A percentile compares a stretch with the other conserved stretches of the same genome.
Evolutionary conservation across 2,888 invertebrate genomes (phyloP).

Genomic region (Beris chalybata): DNA sequence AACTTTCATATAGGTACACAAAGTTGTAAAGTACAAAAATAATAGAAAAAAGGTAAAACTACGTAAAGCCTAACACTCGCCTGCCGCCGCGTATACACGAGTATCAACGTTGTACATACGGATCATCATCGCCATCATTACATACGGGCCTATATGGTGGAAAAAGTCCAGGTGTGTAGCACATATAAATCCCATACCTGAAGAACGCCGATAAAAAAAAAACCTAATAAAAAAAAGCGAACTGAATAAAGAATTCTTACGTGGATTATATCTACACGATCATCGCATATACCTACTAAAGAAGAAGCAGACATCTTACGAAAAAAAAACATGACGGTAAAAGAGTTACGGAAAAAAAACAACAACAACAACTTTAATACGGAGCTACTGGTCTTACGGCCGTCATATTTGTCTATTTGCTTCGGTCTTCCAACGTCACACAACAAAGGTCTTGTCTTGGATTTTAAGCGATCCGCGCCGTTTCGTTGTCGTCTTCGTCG

Average conservation of each 20-base stretch:
- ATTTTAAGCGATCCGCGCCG: conserved; percentile 14
- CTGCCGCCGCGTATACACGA: too few species aligned
- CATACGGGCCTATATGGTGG: too few species aligned
- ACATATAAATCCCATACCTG: conserved; percentile 56
- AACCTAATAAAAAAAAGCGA: too few species aligned
- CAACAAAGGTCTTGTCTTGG: conserved; percentile 10
- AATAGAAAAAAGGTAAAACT: too few species aligned
- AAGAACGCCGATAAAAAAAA: conserved; percentile 42
- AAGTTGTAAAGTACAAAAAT: too few species aligned
- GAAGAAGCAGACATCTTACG: conserved; percentile 42
- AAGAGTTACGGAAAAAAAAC: conserved; percentile 37
- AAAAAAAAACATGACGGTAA: conserved; percentile 40
- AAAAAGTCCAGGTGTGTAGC: conserved; percentile 48
- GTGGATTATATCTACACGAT: conserved; percentile 51
- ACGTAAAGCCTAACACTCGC: too few species aligned
- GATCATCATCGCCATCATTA: too few species aligned
- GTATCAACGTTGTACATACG: too few species aligned
- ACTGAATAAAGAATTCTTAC: conserved; percentile 51
- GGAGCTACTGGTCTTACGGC: conserved; percentile 57
- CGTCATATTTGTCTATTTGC: conserved; percentile 36
- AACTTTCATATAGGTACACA: too few species aligned
- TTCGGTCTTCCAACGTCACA: conserved; percentile 15
- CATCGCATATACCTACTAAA: conserved; percentile 40
- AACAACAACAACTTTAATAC: conserved; percentile 30
- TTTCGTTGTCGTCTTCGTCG: conserved; percentile 3